Evolutionary conservation across 2,797 vertebrate genomes (phyloP).

Genomic region (Moxostoma hubbsi): DNA sequence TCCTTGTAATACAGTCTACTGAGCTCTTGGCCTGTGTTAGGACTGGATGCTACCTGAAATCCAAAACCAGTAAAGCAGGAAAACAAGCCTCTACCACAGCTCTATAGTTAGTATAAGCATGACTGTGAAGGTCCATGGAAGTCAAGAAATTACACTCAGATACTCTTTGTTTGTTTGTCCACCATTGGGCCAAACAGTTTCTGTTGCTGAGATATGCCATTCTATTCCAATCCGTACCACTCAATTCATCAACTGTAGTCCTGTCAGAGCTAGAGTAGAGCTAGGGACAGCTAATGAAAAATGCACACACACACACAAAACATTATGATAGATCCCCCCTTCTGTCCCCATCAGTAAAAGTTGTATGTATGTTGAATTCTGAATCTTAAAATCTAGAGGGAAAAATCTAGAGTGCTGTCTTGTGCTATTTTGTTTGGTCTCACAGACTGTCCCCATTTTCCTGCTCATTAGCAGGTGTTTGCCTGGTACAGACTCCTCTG

Average conservation of each 20-base stretch:
- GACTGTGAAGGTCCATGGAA: not conserved
- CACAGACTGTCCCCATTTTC: not conserved
- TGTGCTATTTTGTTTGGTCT: slow-evolving; percentile 23
- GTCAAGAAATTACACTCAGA: not conserved
- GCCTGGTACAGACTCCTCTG: slow-evolving; percentile 4
- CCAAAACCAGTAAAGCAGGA: not conserved
- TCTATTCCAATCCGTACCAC: too few relatives aligned
- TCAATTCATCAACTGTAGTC: not conserved
- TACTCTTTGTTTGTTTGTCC: not conserved
- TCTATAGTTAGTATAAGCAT: not conserved
- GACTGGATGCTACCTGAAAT: not conserved
- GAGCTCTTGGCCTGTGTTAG: not conserved
- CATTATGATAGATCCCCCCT: slow-evolving; percentile 49
- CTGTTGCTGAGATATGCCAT: too few relatives aligned
- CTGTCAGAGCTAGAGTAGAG: not conserved
- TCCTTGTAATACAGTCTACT: not conserved
- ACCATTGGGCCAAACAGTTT: too few relatives aligned
- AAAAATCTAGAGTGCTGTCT: slow-evolving; percentile 31
- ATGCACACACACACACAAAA: slow-evolving; percentile 41
- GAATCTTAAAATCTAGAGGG: not conserved
- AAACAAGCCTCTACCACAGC: not conserved
- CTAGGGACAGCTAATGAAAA: slow-evolving; percentile 50
- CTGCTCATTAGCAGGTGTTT: slow-evolving; percentile 23
- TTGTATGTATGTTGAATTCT: not conserved
- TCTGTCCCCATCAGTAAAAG: not conserved